Evolutionary conservation across 1,140 invertebrate genomes (phyloP), one percentile per base, ranked within the genome.

Genomic region (Platorchestia sp.): DNA sequence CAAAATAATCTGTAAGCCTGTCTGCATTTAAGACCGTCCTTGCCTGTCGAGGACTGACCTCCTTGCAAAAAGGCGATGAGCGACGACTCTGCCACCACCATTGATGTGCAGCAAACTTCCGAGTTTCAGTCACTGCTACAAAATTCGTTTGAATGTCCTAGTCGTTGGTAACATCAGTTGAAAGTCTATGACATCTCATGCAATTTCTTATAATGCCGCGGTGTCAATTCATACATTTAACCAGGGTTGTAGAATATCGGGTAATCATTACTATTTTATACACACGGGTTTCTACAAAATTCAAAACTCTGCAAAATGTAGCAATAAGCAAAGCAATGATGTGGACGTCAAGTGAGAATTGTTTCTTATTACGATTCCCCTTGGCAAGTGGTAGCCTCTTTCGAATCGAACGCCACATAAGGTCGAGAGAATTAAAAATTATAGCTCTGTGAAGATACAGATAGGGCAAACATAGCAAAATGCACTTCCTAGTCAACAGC

Each of bases 1-100:
- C 43, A 89, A 89, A 89, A 89, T 44, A 89, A 89, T 89, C 87
- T 42, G n/a, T 41, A 89, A 41, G 87, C 87, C 87, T 75, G 59
- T 75, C 59, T 75, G 59, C 59, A 75, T 75, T 36, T 75, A 75
- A 75, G 27, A 75, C 59, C 59, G 14, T 75, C 59, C 36, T 75
- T 36, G 59, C 59, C 59, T 27, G 59, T 22, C 59, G 27, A 27
- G 59, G 59, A 27, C 36, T 75, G 59, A 75, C 59, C 27, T 75
- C 59, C 59, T 75, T 36, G 27, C 10, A 75, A 75, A 75, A 27
- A 75, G 36, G 59, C 27, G 59, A 75, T 75, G 36, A 75, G 59
- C 59, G 59, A 75, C 59, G 59, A 36, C 47, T 10, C 59, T 75
- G 59, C 27, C 27, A 75, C 27, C 59, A 75, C 59, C 59, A 75